A percentile compares a stretch with the other conserved stretches of the same genome.
Conservation (phyloP, 1,140 invertebrate genomes). For the Camponotus pennsylvanicus region DNA sequence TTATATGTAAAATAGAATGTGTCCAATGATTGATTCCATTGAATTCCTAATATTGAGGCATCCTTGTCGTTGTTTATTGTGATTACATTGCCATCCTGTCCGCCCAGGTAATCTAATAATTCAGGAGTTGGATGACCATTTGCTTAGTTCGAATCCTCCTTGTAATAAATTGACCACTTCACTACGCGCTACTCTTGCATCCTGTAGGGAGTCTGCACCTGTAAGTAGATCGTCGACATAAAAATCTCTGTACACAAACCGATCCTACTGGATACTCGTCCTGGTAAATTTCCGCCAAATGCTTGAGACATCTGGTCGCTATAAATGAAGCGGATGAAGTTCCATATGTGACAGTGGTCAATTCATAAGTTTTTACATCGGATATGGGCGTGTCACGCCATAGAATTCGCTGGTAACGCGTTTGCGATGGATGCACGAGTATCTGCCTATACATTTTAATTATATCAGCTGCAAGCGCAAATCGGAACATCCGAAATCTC, state of each 20-base stretch:
- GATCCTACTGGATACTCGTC: neutral
- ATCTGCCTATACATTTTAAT: conserved; percentile 34
- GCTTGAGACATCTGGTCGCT: neutral
- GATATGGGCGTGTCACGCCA: neutral
- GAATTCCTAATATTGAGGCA: neutral
- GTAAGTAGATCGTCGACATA: conserved; percentile 18
- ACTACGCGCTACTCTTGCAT: neutral
- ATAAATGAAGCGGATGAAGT: neutral
- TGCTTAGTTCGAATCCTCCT: neutral
- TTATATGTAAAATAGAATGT: neutral
- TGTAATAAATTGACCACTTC: neutral
- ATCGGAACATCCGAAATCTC: neutral
- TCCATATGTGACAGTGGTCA: neutral
- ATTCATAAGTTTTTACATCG: neutral
- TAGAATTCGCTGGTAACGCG: neutral
- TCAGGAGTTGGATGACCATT: neutral
- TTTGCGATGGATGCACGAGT: neutral
- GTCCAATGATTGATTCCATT: neutral
- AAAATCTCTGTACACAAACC: neutral
- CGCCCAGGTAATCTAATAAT: neutral
- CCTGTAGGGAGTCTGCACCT: neutral
- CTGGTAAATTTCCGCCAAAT: neutral
- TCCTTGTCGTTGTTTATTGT: neutral
- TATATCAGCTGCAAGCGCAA: neutral
- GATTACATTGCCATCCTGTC: neutral